These are phyloP conservation scores for Acromyrmex heyeri DNA, from an alignment of 1,140 invertebrate genomes.

Conservation along the genomic window DNA sequence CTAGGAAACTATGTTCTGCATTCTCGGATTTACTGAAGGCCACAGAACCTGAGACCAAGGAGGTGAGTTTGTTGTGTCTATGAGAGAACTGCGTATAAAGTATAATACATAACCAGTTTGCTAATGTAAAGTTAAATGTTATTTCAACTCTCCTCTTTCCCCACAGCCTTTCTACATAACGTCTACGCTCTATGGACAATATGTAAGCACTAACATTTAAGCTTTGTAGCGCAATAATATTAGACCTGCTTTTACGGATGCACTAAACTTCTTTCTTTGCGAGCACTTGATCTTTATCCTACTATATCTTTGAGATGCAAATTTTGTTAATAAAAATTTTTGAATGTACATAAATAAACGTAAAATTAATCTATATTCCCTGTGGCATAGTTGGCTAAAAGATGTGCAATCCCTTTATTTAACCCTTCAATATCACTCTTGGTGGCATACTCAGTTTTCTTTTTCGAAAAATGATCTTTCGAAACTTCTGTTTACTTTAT, in stretches of 20 bases:
- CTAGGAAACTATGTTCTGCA: conserved; percentile 95
- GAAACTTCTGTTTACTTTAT: no score
- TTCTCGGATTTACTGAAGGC: conserved; percentile 98
- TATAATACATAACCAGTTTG: not conserved
- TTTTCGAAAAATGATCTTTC: no score
- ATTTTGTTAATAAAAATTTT: not conserved
- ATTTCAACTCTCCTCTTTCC: conserved; percentile 66
- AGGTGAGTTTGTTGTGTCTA: conserved; percentile 86
- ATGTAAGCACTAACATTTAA: conserved; percentile 80
- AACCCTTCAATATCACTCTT: no score
- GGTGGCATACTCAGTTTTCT: no score
- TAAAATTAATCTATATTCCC: not conserved
- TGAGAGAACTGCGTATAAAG: not conserved
- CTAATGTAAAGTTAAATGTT: not conserved
- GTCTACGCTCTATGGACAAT: conserved; percentile 82
- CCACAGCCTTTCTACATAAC: conserved; percentile 82
- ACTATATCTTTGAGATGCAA: conserved; percentile 1
- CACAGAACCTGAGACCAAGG: conserved; percentile 96
- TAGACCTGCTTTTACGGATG: conserved; percentile 21
- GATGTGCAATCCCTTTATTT: not conserved
- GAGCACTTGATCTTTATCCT: not conserved
- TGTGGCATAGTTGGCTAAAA: not conserved
- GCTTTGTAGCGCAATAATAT: conserved; percentile 33
- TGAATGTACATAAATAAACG: not conserved
- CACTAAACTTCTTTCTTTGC: not conserved